These are phyloP conservation scores for Pyrgus malvae DNA, from an alignment of 2,888 invertebrate genomes.

Conservation along the genomic window DNA sequence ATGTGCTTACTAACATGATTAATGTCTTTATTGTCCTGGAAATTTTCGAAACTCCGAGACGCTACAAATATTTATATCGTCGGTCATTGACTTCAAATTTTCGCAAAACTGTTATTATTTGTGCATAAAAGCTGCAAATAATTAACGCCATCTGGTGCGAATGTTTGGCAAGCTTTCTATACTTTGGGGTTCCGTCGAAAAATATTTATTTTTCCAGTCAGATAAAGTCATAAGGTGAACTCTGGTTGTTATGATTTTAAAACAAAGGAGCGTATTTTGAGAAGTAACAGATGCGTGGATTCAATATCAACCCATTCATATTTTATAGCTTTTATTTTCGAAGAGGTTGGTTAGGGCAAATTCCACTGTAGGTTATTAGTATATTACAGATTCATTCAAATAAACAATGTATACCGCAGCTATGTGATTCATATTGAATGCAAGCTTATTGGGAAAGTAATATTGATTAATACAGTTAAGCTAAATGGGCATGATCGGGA, in stretches of 20 bases:
- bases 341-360: too few species aligned
- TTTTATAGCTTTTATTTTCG: too few species aligned
- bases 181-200: not conserved
- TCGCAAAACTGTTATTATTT: not conserved
- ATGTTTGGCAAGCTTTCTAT: not conserved
- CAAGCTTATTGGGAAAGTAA: too few species aligned
- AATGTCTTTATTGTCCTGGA: not conserved
- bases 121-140: not conserved
- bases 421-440: too few species aligned
- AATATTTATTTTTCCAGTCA: not conserved
- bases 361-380: too few species aligned
- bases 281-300: not conserved
- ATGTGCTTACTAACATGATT: too few species aligned
- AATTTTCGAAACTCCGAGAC: not conserved
- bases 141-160: not conserved
- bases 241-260: not conserved
- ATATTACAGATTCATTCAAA: too few species aligned
- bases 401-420: too few species aligned
- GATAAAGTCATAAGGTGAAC: not conserved
- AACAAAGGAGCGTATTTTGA: not conserved
- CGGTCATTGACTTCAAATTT: not conserved
- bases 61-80: not conserved
- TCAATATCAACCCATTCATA: too few species aligned
- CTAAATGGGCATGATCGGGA: too few species aligned
- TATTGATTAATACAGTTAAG: too few species aligned